Evolutionary conservation across 2,797 vertebrate species (phyloP), one percentile per base, ranked within the genome.

Genomic region (Acanthornis magna): DNA sequence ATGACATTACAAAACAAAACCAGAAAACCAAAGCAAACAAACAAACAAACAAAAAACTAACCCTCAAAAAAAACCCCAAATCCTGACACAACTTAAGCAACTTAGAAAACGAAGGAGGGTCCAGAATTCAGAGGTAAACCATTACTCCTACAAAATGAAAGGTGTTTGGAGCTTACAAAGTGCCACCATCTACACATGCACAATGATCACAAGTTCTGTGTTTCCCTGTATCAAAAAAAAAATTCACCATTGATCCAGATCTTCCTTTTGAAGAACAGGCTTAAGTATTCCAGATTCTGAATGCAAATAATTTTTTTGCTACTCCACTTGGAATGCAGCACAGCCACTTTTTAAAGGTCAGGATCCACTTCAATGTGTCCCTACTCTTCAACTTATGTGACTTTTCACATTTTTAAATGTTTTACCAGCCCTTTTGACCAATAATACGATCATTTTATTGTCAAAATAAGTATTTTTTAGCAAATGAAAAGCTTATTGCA

Each of bases 401-500:
- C 48, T 86, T 85, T 89, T 77, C 51, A 90, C 10, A 23, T 61
- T 84, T 36, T 58, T 50, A 55, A 83, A 88, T 70, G 42, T 91
- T 89, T 76, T 93, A 75, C 77, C 95, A 96, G 91, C 73, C 89
- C 95, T 96, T 97, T 53, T 91, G 92, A 87, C 77, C 94, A 94
- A 85, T 72, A 93, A 57, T 70, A 83, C 26, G 67, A 95, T 84
- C 66, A 36, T 86, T 93, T 91, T 91, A 89, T 91, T 97, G 93
- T 73, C 79, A 96, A 96, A 79, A 82, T 86, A 95, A 84, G 89
- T 85, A 62, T 87, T 72, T 94, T 93, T 93, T 91, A 95, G 91
- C 91, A 96, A 95, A 96, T 88, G 54, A 92, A 96, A 97, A 94
- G 57, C 90, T 97, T 95, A 74, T 84, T 96, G 80, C 38, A 9